These are phyloP conservation scores for Eumaeus atala DNA, from an alignment of 1,140 invertebrate species.

Conservation along the genomic window DNA sequence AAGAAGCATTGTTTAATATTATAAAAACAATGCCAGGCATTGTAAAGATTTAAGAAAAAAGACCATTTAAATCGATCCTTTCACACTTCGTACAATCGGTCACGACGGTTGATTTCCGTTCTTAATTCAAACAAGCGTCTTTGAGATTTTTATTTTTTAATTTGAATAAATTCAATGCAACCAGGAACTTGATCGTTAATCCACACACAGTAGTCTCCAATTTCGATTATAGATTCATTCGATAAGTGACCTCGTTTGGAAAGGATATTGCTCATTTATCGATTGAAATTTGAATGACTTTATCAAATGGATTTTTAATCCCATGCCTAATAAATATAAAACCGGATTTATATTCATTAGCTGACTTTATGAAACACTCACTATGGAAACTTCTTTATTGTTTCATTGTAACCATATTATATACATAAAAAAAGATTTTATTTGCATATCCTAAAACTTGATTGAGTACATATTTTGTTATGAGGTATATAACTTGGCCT, in stretches of 20 bases:
- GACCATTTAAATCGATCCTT: conserved; percentile 66
- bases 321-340: conserved; percentile 10
- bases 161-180: conserved; percentile 41
- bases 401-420: too few species aligned
- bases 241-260: conserved; percentile 69
- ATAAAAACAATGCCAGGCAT: conserved; percentile 53
- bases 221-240: conserved; percentile 69
- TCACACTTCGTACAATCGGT: conserved; percentile 67
- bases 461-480: too few species aligned
- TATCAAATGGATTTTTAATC: conserved; percentile 37
- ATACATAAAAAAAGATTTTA: too few species aligned
- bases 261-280: conserved; percentile 70
- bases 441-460: too few species aligned
- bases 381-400: background rate
- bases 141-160: conserved; percentile 34
- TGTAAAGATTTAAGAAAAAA: conserved; percentile 29
- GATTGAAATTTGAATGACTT: conserved; percentile 52
- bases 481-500: too few species aligned
- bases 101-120: conserved; percentile 69
- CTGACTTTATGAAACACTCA: conserved; percentile 16
- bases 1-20: conserved; percentile 20
- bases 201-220: conserved; percentile 55
- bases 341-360: conserved; percentile 12
- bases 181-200: conserved; percentile 59
- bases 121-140: conserved; percentile 64